A percentile compares a stretch with the other conserved stretches of the same genome.
phyloP scores from a whole-genome alignment of 2,888 invertebrate species.

The Phania funesta region DNA sequence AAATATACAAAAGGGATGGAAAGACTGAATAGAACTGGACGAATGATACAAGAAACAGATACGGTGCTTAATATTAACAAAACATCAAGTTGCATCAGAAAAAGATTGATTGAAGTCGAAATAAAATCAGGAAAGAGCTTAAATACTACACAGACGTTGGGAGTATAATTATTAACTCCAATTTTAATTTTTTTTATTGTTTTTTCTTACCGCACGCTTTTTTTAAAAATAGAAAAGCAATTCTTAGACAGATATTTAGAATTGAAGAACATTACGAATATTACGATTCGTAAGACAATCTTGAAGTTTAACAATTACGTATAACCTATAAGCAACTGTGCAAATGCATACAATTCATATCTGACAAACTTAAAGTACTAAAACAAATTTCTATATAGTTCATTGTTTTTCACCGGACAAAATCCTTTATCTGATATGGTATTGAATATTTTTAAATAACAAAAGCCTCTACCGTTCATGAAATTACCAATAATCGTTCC shows the following conservation, averaged over 20 bases:
- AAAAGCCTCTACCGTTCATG: no score
- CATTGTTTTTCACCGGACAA: no score
- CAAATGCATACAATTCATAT: no score
- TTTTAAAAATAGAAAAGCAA: neutral
- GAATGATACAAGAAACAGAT: neutral
- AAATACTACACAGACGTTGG: constrained; percentile 48
- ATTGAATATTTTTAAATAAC: no score
- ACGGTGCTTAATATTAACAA: constrained; percentile 53
- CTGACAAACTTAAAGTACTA: no score
- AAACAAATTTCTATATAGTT: no score
- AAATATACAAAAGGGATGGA: constrained; percentile 6
- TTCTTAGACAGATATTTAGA: neutral
- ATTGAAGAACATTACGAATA: neutral
- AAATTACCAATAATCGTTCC: no score
- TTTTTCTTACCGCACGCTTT: neutral
- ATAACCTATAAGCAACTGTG: no score
- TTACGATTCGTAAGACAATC: no score
- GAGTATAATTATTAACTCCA: constrained; percentile 66
- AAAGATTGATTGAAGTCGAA: constrained; percentile 33
- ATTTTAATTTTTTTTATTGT: constrained; percentile 61
- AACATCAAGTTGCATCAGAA: constrained; percentile 52
- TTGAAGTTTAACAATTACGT: no score
- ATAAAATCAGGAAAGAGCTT: constrained; percentile 5
- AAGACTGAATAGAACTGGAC: neutral
- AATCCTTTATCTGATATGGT: no score